These are phyloP conservation scores for Nansenia antarctica DNA, from an alignment of 2,113 vertebrate species.

Conservation along the genomic window DNA sequence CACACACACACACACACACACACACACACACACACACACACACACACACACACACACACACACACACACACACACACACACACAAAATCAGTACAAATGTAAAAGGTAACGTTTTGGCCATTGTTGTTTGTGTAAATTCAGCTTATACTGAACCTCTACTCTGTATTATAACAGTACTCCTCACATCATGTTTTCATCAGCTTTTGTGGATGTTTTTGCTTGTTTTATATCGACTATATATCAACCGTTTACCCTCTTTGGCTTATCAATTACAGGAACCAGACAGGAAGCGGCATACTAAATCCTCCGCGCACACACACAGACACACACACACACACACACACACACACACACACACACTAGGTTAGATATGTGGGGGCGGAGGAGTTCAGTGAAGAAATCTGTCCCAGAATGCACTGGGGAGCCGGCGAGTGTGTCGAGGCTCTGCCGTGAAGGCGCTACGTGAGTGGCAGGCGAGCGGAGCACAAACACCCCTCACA, in stretches of 20 bases:
- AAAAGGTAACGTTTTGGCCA: no score
- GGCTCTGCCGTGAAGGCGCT: constrained; percentile 40
- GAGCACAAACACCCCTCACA: constrained; percentile 61
- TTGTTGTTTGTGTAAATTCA: no score
- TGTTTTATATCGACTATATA: no score
- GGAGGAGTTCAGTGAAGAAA: constrained; percentile 59
- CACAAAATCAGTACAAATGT: background rate
- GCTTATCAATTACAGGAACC: no score
- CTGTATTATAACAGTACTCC: no score
- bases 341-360: constrained; percentile 22
- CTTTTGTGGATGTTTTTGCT: no score
- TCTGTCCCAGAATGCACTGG: constrained; percentile 68
- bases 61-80: background rate
- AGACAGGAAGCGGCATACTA: no score
- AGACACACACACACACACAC: background rate
- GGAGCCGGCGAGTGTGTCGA: constrained; percentile 58
- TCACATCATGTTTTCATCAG: no score
- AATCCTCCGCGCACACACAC: background rate
- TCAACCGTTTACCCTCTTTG: no score
- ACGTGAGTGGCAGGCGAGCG: constrained; percentile 55
- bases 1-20: background rate
- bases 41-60: background rate
- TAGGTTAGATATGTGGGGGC: constrained; percentile 53
- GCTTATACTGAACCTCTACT: no score
- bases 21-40: no score